A percentile compares a stretch with the other conserved stretches of the same genome.
These are phyloP conservation scores for Barbus barbus DNA, from an alignment of 2,113 vertebrate genomes.

Conservation along the genomic window DNA sequence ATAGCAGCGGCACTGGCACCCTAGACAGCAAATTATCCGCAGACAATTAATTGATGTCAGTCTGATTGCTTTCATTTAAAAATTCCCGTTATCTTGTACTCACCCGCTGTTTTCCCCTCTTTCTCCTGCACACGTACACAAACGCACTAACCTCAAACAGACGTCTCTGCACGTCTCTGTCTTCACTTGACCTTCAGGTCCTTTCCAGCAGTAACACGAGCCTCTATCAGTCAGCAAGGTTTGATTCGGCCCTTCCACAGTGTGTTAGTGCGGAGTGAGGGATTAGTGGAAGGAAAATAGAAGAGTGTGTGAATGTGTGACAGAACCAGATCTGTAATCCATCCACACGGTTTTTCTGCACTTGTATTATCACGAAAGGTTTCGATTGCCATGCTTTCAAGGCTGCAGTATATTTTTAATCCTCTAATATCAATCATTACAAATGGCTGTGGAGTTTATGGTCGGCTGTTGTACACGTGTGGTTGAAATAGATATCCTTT, in stretches of 20 bases:
- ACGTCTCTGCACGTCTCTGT: constrained; percentile 39
- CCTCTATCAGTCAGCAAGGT: constrained; percentile 46
- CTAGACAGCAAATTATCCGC: constrained; percentile 47
- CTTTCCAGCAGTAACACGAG: constrained; percentile 44
- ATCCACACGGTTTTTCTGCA: constrained; percentile 1
- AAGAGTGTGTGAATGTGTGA: constrained; percentile 26
- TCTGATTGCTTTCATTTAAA: constrained; percentile 45
- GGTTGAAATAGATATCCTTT: constrained; percentile 49
- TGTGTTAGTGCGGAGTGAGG: constrained; percentile 29
- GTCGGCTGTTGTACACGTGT: constrained; percentile 35
- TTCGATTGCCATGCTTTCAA: constrained; percentile 28
- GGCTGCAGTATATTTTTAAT: constrained; percentile 49
- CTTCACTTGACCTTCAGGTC: constrained; percentile 54
- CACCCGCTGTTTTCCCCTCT: background rate
- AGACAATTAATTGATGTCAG: constrained; percentile 46
- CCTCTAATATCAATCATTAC: constrained; percentile 44
- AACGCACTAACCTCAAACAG: constrained; percentile 37
- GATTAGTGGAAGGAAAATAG: constrained; percentile 33
- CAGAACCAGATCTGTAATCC: constrained; percentile 39
- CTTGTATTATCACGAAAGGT: constrained; percentile 43
- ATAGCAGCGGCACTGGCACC: constrained; percentile 35
- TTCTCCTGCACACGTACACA: constrained; percentile 26
- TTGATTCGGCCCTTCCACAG: constrained; percentile 46
- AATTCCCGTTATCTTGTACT: constrained; percentile 28
- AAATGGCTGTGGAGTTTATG: constrained; percentile 48